Evolutionary conservation across 2,797 vertebrate species (phyloP).

Genomic region (Sternotherus odoratus): DNA sequence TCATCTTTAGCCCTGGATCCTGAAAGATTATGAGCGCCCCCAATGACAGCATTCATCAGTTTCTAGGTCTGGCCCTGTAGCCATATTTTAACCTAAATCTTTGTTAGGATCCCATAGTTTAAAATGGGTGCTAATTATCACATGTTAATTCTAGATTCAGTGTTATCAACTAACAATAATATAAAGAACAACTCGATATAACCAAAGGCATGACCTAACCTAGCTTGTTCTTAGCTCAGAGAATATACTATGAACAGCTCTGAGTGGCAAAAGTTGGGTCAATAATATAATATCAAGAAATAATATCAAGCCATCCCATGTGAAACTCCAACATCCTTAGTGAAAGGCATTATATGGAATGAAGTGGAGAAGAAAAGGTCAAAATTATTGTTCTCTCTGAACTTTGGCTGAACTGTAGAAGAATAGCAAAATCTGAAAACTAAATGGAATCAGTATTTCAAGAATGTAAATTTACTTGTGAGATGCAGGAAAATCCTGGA

Average conservation of each 20-base stretch:
- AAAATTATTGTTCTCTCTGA: background rate
- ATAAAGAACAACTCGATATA: background rate
- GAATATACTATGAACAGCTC: background rate
- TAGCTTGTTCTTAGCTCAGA: background rate
- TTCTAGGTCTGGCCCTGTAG: background rate
- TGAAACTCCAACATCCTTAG: background rate
- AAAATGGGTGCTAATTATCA: background rate
- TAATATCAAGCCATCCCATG: background rate
- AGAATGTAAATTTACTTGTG: background rate
- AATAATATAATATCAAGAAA: background rate
- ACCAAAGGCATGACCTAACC: background rate
- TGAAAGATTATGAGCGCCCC: background rate
- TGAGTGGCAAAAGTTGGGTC: background rate
- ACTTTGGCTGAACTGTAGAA: background rate
- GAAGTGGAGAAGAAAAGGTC: background rate
- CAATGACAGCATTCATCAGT: rapidly evolving
- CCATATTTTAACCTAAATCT: background rate
- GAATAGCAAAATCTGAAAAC: background rate
- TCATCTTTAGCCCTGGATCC: background rate
- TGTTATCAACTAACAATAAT: background rate
- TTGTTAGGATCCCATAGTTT: background rate
- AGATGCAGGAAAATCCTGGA: background rate
- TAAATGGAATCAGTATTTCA: background rate
- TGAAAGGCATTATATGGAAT: background rate
- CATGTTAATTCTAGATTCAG: background rate